phyloP scores from a whole-genome alignment of 1,140 invertebrate genomes.

The Pseudomyrmex cubaensis region DNA sequence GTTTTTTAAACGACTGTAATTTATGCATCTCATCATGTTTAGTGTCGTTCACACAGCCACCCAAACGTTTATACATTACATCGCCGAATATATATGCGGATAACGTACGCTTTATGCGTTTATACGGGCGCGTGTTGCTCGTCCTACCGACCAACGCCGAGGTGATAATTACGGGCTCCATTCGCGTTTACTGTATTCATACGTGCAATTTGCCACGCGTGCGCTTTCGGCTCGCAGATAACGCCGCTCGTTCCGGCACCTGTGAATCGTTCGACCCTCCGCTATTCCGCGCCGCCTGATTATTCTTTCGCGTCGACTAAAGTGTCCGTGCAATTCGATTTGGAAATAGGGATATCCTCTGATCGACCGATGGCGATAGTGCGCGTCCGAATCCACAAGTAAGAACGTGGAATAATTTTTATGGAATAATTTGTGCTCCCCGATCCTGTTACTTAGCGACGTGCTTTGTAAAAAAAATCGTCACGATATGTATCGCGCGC shows the following conservation, averaged over 20 bases:
- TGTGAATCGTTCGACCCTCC: constrained; percentile 45
- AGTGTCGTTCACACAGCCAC: constrained; percentile 16
- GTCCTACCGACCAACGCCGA: constrained; percentile 68
- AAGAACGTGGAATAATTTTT: constrained; percentile 51
- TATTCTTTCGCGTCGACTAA: constrained; percentile 61
- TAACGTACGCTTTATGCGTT: constrained; percentile 57
- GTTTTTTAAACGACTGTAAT: constrained; percentile 73
- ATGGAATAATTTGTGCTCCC: constrained; percentile 32
- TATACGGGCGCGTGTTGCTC: constrained; percentile 62
- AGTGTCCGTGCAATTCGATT: constrained; percentile 58
- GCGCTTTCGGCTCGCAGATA: constrained; percentile 77
- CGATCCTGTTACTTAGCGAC: not conserved
- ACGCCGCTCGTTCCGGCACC: constrained; percentile 60
- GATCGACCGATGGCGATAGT: constrained; percentile 56
- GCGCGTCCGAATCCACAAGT: constrained; percentile 60
- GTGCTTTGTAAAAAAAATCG: not conserved
- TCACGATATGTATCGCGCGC: not conserved
- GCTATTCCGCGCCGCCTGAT: constrained; percentile 43
- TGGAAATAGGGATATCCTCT: not conserved
- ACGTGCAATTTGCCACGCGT: constrained; percentile 80
- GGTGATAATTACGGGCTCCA: constrained; percentile 83
- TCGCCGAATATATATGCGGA: constrained; percentile 37
- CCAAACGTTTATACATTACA: constrained; percentile 27
- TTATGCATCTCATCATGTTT: constrained; percentile 72
- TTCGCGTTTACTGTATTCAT: constrained; percentile 77